These are phyloP conservation scores for Dermatemys mawii DNA, from an alignment of 2,113 vertebrate species.

Conservation along the genomic window DNA sequence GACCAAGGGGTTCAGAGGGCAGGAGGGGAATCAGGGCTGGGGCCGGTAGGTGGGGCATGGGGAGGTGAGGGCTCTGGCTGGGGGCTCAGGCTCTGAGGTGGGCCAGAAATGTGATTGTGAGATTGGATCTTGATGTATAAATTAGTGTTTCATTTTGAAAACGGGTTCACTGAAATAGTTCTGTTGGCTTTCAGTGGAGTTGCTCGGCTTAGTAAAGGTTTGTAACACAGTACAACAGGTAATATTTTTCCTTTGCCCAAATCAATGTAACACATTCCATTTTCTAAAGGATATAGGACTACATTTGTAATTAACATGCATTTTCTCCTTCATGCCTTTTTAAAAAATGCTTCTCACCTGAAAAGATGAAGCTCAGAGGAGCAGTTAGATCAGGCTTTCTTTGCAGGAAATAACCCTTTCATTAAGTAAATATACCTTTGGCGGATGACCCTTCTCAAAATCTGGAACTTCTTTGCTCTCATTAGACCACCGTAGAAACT, in stretches of 20 bases:
- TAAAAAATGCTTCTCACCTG: background rate
- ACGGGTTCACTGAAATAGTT: background rate
- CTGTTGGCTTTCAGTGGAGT: background rate
- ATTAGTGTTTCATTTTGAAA: background rate
- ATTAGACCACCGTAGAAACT: conserved; percentile 45
- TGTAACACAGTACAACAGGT: rapidly evolving
- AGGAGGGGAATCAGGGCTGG: too few relatives aligned
- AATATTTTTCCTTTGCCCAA: background rate
- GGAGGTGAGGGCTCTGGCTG: too few relatives aligned
- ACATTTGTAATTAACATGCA: background rate
- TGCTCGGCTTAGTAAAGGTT: background rate
- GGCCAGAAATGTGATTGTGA: rapidly evolving
- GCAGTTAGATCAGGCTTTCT: too few relatives aligned
- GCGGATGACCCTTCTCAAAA: conserved; percentile 53
- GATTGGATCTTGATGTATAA: background rate
- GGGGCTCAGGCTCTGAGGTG: too few relatives aligned
- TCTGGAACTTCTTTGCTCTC: conserved; percentile 51
- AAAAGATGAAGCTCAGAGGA: too few relatives aligned
- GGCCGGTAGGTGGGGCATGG: too few relatives aligned
- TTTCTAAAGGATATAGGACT: rapidly evolving
- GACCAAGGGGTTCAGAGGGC: too few relatives aligned
- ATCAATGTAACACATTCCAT: background rate
- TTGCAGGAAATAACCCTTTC: conserved; percentile 36
- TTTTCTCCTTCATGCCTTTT: conserved; percentile 20
- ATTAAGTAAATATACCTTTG: conserved; percentile 49